phyloP scores from a whole-genome alignment of 2,888 invertebrate genomes.

The Cheilosia pagana region DNA sequence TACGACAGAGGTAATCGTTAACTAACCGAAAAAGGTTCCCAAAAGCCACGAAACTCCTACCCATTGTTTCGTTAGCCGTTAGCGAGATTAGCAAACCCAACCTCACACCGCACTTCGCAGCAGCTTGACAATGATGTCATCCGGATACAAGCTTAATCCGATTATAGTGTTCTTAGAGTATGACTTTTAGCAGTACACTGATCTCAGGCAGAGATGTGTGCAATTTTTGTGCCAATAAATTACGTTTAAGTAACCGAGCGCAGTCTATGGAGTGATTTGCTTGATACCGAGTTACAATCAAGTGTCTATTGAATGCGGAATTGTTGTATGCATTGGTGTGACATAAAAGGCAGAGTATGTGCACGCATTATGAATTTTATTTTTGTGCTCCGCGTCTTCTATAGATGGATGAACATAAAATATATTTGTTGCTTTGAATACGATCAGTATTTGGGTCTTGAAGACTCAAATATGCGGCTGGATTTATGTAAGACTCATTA shows the following conservation, averaged over 20 bases:
- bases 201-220: slow-evolving; percentile 1
- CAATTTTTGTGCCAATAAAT: slow-evolving; percentile 42
- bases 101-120: slow-evolving; percentile 26
- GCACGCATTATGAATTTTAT: not conserved
- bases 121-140: slow-evolving; percentile 54
- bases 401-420: not conserved
- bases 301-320: slow-evolving; percentile 67
- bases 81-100: slow-evolving; percentile 31
- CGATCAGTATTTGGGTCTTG: slow-evolving; percentile 25
- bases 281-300: slow-evolving; percentile 23
- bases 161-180: slow-evolving; percentile 33
- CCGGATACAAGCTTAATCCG: slow-evolving; percentile 56
- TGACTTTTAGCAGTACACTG: slow-evolving; percentile 7
- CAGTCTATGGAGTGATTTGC: slow-evolving; percentile 17
- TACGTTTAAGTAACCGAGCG: slow-evolving; percentile 48
- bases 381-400: not conserved
- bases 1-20: slow-evolving; percentile 27
- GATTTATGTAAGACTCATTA: slow-evolving; percentile 30
- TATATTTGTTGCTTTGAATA: slow-evolving; percentile 3
- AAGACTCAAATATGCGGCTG: not conserved
- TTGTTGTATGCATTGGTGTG: slow-evolving; percentile 36
- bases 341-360: slow-evolving; percentile 37
- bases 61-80: slow-evolving; percentile 18
- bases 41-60: slow-evolving; percentile 42
- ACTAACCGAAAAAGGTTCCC: slow-evolving; percentile 17